Percentiles rank a stretch among this genome's conserved stretches.
phyloP scores from a whole-genome alignment of 2,888 invertebrate genomes.

The Blastobasis lacticolella region DNA sequence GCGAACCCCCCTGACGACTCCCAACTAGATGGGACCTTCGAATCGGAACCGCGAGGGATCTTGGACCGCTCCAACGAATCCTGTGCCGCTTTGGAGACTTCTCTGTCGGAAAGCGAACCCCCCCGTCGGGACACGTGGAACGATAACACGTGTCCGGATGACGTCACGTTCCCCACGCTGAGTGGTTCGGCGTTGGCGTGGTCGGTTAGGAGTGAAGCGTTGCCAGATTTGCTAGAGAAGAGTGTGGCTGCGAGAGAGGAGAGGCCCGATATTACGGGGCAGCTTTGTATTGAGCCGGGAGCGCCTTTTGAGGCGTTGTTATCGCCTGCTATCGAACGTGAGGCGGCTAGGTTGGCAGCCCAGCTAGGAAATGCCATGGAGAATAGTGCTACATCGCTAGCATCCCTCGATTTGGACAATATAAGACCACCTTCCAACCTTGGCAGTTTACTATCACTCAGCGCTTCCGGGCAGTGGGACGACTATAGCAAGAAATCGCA shows the following conservation, averaged over 20 bases:
- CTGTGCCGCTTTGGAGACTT: conserved; percentile 55
- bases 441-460: conserved; percentile 77
- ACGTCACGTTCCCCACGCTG: conserved; percentile 86
- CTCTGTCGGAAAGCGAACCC: conserved; percentile 44
- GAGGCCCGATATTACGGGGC: conserved; percentile 55
- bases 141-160: conserved; percentile 85
- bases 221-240: conserved; percentile 62
- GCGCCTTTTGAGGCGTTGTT: conserved; percentile 76
- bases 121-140: conserved; percentile 81
- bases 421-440: conserved; percentile 85
- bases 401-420: conserved; percentile 81
- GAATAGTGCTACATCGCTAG: conserved; percentile 74
- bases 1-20: conserved; percentile 45
- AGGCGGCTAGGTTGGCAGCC: conserved; percentile 79
- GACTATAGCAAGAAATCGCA: conserved; percentile 50
- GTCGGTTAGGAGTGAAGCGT: conserved; percentile 77
- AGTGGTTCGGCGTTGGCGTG: conserved; percentile 82
- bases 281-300: conserved; percentile 45
- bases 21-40: conserved; percentile 30
- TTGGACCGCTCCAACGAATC: conserved; percentile 67
- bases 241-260: conserved; percentile 36
- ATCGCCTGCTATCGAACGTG: conserved; percentile 82
- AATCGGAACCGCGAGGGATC: conserved; percentile 48
- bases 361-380: conserved; percentile 62
- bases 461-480: conserved; percentile 69